These are phyloP conservation scores for Sycobia sp. DNA, from an alignment of 1,140 invertebrate species.

Conservation along the genomic window DNA sequence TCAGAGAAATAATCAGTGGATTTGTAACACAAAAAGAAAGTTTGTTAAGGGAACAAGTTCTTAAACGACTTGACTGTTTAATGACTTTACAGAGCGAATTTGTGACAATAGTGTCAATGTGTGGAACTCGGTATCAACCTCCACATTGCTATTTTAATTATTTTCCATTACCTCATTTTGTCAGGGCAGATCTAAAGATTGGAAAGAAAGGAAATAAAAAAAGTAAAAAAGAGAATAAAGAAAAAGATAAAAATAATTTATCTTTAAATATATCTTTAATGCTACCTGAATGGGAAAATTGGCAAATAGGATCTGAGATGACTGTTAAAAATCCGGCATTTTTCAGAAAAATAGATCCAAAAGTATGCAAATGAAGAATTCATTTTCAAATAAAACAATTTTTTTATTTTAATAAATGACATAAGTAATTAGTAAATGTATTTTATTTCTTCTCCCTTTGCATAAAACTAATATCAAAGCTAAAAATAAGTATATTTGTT, in stretches of 20 bases:
- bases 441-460: no score
- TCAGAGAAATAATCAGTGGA: conserved; percentile 81
- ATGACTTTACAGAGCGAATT: conserved; percentile 66
- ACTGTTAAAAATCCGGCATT: conserved; percentile 55
- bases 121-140: conserved; percentile 65
- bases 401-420: no score
- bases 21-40: conserved; percentile 71
- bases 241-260: not conserved
- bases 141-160: conserved; percentile 64
- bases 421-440: no score
- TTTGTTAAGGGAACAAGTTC: conserved; percentile 63
- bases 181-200: conserved; percentile 50
- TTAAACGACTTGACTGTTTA: conserved; percentile 65
- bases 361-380: conserved; percentile 41
- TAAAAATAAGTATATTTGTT: no score
- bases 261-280: conserved; percentile 33
- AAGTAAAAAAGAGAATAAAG: conserved; percentile 6
- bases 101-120: conserved; percentile 54
- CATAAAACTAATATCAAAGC: no score
- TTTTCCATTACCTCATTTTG: conserved; percentile 50
- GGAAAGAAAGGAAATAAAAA: conserved; percentile 48
- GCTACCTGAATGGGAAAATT: conserved; percentile 47
- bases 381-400: no score
- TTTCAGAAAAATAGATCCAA: conserved; percentile 54
- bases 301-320: conserved; percentile 50